Evolutionary conservation across 2,888 invertebrate species (phyloP).

Genomic region (Harpalus rufipes): DNA sequence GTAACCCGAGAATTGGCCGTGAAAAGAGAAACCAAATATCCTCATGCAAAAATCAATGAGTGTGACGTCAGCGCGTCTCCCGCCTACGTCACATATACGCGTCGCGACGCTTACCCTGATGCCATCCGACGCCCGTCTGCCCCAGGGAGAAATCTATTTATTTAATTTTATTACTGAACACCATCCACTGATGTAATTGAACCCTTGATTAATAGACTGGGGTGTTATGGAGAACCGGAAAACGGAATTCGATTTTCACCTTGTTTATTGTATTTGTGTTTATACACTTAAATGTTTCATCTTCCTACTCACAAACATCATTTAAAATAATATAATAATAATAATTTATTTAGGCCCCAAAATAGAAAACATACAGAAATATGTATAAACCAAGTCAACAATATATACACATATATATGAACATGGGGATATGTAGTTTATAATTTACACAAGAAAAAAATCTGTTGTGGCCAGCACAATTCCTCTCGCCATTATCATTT

Average conservation of each 20-base stretch:
- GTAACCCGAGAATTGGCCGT: conserved; percentile 18
- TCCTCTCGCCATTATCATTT: no score
- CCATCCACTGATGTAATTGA: conserved; percentile 5
- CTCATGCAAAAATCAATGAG: conserved; percentile 50
- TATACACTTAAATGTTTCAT: neutral
- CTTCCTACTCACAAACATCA: neutral
- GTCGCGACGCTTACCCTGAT: conserved; percentile 29
- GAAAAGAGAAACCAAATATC: conserved; percentile 51
- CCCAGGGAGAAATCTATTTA: conserved; percentile 7
- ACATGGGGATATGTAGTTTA: no score
- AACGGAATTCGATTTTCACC: neutral
- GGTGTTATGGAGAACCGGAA: neutral
- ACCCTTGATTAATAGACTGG: conserved; percentile 10
- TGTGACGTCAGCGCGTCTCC: conserved; percentile 47
- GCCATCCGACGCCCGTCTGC: neutral
- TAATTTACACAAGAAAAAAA: no score
- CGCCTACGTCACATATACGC: conserved; percentile 30
- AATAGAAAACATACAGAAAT: no score
- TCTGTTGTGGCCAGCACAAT: no score
- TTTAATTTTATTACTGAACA: conserved; percentile 24
- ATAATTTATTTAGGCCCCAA: no score
- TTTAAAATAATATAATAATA: no score
- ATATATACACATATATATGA: no score
- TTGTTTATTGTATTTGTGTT: neutral
- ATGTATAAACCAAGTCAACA: no score